Base-by-base conservation (phyloP, 2,888 invertebrate genomes). In the Sisyra terminalis region DNA sequence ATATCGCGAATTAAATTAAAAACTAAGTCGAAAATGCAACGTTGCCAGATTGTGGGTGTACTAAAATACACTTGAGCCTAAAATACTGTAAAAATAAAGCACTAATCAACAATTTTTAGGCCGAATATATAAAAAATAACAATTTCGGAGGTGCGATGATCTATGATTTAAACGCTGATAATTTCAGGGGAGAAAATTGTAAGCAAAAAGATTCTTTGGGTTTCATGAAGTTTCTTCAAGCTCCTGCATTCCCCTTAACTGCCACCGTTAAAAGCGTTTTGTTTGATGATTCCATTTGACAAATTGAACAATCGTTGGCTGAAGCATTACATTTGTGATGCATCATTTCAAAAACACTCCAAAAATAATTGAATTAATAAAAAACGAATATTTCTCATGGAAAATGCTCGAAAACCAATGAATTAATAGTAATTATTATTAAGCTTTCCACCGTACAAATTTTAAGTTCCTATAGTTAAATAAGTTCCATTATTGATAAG, bases 71-170 rank as follows among this genome's bases (percentile, higher is more conserved):
- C n/a, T n/a, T n/a, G n/a, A n/a, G n/a, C 8, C n/a, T 29, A 29
- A 29, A 9, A 9, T 9, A 29, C 8, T 29, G 9, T 9, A 29
- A 29, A 9, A 8, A 9, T 29, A 29, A 29, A 29, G 8, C 30
- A 9, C 30, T 9, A 29, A n/a, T 29, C 30, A 9, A 8, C n/a
- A 8, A n/a, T 9, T 57, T 56, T 41, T 50, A 76, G 65, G 66
- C 77, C 1, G 62, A 67, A 45, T 85, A 68, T 58, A 71, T 82
- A 1, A 70, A 69, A 52, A 63, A 67, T 6, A 66, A 72, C 39
- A 65, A 70, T 29, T 71, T 83, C 50, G 79, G 79, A 39, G 90
- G 90, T 29, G 81, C 79, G 4, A 89, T 89, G 88, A 66, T 88
- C 45, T 86, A 79, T 61, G 79, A 83, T 8, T 64, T 90, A 16